Base-by-base conservation (phyloP, 2,888 invertebrate genomes). In the Andrena bucephala region DNA sequence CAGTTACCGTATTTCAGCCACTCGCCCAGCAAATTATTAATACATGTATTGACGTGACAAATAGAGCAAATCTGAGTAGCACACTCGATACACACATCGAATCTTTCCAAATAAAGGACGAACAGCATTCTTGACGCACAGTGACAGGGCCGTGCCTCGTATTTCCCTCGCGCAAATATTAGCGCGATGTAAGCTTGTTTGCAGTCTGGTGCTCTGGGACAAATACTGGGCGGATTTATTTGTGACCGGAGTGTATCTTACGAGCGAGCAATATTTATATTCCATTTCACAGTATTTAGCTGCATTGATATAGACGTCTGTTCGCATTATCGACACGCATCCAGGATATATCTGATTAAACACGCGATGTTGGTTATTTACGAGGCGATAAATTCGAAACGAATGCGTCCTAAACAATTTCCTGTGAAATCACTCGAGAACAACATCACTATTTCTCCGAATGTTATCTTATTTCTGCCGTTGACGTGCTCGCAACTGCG, bases 101-200 rank as follows among this genome's bases (percentile, higher is more conserved):
- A 52, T n/a, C 10, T 36, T 29, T 52, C 31, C n/a, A 10, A 10
- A 27, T 20, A 24, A 59, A 66, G 66, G 76, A 63, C 66, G 33
- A 16, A 16, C 24, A 16, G 13, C 31, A 29, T 68, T 68, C 10
- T 48, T 33, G 24, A 6, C 24, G 24, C 20, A 31, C 20, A 10
- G 31, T 33, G 48, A 31, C 50, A 24, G 69, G 54, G n/a, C 10
- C 6, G 8, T 63, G 48, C 33, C 54, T 59, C 57, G 20, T 77
- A 77, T 79, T 79, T 79, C 33, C 60, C 13, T 7, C 1, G n/a
- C 24, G 52, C 68, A 78, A 78, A 78, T 78, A 68, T 78, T 78
- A 54, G 68, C 4, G 8, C 24, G 54, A 77, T 62, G 42, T 63
- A 67, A 76, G 67, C 54, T n/a, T 70, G 63, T 77, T 69, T 60